These are phyloP conservation scores for Pseudorectes ferrugineus DNA, from an alignment of 2,113 vertebrate genomes.

Conservation along the genomic window DNA sequence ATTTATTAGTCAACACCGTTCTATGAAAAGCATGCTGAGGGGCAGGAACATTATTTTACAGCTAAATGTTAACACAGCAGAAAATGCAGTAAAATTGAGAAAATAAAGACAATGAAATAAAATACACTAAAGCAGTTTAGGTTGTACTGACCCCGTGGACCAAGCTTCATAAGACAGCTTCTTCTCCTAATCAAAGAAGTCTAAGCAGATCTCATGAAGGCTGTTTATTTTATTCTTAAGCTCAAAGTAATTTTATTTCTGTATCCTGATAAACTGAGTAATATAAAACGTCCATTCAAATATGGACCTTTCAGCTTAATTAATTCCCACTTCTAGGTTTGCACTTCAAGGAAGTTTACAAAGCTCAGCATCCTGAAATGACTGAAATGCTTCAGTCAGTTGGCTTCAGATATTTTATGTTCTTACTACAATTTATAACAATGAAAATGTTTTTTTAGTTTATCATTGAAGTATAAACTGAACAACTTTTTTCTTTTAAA, in stretches of 20 bases:
- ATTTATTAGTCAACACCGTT: not conserved
- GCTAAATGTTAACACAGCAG: not conserved
- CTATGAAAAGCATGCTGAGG: not conserved
- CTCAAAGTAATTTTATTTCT: not conserved
- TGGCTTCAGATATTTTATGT: not conserved
- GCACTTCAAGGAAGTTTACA: not conserved
- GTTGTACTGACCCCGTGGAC: not conserved
- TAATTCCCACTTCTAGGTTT: not conserved
- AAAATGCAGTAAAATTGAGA: not conserved
- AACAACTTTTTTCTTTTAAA: not conserved
- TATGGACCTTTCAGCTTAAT: not conserved
- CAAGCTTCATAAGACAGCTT: not conserved
- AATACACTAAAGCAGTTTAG: not conserved
- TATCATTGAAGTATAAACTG: not conserved
- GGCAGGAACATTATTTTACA: not conserved
- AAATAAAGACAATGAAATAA: not conserved
- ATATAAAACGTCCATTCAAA: not conserved
- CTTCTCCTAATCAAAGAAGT: not conserved
- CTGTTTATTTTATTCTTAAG: not conserved
- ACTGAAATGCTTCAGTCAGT: not conserved
- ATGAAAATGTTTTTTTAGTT: not conserved
- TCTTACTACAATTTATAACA: not conserved
- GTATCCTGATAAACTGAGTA: not conserved
- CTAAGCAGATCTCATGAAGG: not conserved
- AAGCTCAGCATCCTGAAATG: not conserved